Evolutionary conservation across 2,113 vertebrate species (phyloP), one percentile per base, ranked within the genome.

Genomic region (Pyxicephalus adspersus): DNA sequence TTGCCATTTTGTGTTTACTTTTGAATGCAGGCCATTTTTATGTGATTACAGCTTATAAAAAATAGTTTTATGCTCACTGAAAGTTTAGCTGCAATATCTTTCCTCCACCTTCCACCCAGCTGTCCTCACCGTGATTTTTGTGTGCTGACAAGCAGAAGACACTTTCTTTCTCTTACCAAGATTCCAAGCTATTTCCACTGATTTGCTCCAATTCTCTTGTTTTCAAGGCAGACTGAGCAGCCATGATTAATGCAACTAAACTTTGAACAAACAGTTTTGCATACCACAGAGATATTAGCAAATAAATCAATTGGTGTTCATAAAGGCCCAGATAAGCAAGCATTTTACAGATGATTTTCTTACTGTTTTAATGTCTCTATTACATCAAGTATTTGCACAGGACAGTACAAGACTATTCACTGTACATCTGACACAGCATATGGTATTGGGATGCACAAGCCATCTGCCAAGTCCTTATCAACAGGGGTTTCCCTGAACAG

Each of bases 371-470:
- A 71, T 64, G 19, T 80, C 38, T 80, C 67, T 54, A 51, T 80
- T n/a, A 72, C 20, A 63, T 61, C 26, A 80, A 29, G 45, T 25
- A 64, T 80, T 23, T 80, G 55, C 38, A 80, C 45, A 25, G 77
- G 67, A 22, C 38, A 80, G 38, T 22, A 80, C 65, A 70, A 70
- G 55, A 61, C 57, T 31, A 72, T 80, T 61, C 23, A 51, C 57
- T 31, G 57, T 26, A 63, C 77, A 80, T 72, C 77, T 72, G 67
- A 80, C 77, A 80, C 57, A 72, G 23, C 77, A 80, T 61, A 80
- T 80, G 77, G 66, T 29, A 22, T 29, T 45, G 57, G 77, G 22
- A 72, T 38, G 54, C 77, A 61, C 55, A 71, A 29, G 20, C 77
- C 77, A 80, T 80, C 67, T 80, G 77, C 34, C 51, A 31, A 28